Evolutionary conservation across 1,140 invertebrate genomes (phyloP).

Genomic region (Subanguina moxae): DNA sequence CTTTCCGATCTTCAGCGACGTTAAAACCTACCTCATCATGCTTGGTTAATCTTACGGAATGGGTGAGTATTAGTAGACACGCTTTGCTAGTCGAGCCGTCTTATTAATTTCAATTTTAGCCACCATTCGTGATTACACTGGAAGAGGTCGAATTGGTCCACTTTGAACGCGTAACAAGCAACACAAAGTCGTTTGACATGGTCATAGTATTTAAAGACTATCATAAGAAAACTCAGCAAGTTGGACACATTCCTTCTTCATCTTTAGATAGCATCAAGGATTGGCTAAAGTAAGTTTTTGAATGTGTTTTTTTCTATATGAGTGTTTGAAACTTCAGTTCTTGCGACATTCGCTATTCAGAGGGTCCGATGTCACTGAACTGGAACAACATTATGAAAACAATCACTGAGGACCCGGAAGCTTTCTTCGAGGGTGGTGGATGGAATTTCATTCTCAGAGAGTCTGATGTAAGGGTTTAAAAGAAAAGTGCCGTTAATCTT

Average conservation of each 20-base stretch:
- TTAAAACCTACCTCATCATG: constrained; percentile 94
- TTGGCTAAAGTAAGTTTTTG: constrained; percentile 83
- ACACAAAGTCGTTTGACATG: constrained; percentile 99
- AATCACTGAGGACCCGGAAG: constrained; percentile 94
- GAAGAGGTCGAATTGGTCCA: constrained; percentile 97
- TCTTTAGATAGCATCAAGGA: constrained; percentile 98
- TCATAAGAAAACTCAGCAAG: constrained; percentile 83
- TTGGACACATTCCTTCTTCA: constrained; percentile 96
- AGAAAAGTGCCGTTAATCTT: background rate
- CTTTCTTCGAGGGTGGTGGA: constrained; percentile 95
- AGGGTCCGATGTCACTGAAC: constrained; percentile 95
- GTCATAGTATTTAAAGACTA: constrained; percentile 99
- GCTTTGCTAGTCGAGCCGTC: background rate
- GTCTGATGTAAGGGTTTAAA: constrained; percentile 63
- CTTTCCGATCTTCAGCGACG: constrained; percentile 87
- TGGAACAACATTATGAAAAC: constrained; percentile 99
- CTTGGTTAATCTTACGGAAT: constrained; percentile 93
- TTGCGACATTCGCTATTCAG: constrained; percentile 92
- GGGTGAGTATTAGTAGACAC: constrained; percentile 68
- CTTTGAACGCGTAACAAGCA: constrained; percentile 96
- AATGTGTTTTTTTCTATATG: background rate
- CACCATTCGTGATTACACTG: constrained; percentile 93
- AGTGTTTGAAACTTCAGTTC: constrained; percentile 64
- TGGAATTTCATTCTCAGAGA: constrained; percentile 97
- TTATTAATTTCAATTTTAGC: constrained; percentile 64